A percentile compares a stretch with the other conserved stretches of the same genome.
phyloP scores from a whole-genome alignment of 2,888 invertebrate species.

The Strigamia crassipes region DNA sequence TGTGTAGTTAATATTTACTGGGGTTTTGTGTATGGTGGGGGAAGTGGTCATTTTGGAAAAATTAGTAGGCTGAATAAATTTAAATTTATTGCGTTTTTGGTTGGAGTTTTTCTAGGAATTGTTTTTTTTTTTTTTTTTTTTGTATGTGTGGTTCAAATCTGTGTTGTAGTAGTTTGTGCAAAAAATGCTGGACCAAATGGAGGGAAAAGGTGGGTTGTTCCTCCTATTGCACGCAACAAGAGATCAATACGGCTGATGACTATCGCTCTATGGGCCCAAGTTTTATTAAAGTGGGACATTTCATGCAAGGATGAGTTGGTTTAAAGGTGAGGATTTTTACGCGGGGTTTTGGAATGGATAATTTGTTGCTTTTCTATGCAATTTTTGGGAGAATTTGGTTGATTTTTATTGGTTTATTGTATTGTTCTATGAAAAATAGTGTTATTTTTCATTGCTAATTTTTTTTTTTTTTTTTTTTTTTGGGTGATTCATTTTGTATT shows the following conservation, averaged over 20 bases:
- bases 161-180: background rate
- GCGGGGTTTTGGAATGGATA: background rate
- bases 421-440: too few relatives aligned
- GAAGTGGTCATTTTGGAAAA: background rate
- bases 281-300: conserved; percentile 28
- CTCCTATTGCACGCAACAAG: conserved; percentile 31
- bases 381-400: too few relatives aligned
- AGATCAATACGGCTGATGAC: conserved; percentile 31
- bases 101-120: background rate
- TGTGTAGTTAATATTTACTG: too few relatives aligned
- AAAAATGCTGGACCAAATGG: background rate
- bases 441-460: too few relatives aligned
- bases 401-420: too few relatives aligned
- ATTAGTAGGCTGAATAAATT: background rate
- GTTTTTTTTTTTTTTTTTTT: background rate
- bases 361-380: too few relatives aligned
- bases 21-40: background rate
- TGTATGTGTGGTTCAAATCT: background rate
- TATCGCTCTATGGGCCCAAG: conserved; percentile 20
- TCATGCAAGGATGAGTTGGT: background rate
- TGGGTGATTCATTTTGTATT: too few relatives aligned
- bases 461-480: too few relatives aligned
- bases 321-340: background rate
- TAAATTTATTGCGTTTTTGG: background rate
- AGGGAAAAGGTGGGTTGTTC: conserved; percentile 26